A percentile compares a stretch with the other conserved stretches of the same genome.
Evolutionary conservation across 2,797 vertebrate species (phyloP).

Genomic region (Nyctalus aviator): DNA sequence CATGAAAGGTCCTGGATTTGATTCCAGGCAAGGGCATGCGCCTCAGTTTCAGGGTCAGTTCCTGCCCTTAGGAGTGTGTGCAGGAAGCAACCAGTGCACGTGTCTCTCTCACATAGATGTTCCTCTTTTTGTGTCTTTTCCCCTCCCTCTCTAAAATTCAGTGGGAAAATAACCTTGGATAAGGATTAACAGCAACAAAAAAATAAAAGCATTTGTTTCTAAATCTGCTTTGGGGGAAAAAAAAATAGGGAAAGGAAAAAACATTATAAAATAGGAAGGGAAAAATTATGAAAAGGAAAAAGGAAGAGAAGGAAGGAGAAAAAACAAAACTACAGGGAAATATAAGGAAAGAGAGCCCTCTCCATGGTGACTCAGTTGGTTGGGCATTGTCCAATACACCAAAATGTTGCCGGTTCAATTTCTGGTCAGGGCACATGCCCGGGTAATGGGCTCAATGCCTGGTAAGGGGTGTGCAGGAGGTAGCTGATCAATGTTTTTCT

Average conservation of each 20-base stretch:
- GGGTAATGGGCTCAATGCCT: not conserved
- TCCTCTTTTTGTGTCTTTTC: too few species aligned
- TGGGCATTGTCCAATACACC: not conserved
- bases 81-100: too few species aligned
- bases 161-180: too few species aligned
- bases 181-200: too few species aligned
- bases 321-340: not conserved
- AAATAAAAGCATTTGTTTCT: too few species aligned
- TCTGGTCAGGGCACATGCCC: not conserved
- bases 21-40: too few species aligned
- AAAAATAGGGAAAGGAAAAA: not conserved
- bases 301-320: not conserved
- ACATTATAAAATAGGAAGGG: not conserved
- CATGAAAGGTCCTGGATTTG: too few species aligned
- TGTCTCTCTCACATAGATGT: too few species aligned
- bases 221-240: too few species aligned
- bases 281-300: not conserved
- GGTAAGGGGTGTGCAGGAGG: not conserved
- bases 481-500: not conserved
- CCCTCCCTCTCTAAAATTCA: too few species aligned
- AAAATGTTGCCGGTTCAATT: not conserved
- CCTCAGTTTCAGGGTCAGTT: too few species aligned
- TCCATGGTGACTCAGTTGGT: not conserved
- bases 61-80: too few species aligned
- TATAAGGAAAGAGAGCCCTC: not conserved